Percentiles rank a stretch among this genome's conserved stretches.
Evolutionary conservation across 2,797 vertebrate genomes (phyloP).

Genomic region (Okamejei kenojei): DNA sequence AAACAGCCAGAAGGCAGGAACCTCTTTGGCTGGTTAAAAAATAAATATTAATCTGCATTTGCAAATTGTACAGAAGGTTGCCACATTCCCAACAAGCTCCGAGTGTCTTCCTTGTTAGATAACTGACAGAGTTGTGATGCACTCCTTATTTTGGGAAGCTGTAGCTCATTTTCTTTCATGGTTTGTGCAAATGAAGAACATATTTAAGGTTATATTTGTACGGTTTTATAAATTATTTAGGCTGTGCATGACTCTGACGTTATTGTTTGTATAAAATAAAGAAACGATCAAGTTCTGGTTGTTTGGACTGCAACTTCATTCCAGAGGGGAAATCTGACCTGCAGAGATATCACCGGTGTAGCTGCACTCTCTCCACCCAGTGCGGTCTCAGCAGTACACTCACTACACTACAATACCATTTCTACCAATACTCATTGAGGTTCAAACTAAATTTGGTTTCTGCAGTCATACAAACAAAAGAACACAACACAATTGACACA

Average conservation of each 20-base stretch:
- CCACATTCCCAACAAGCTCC: neutral
- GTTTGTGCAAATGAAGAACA: neutral
- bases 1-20: neutral
- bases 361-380: too few relatives aligned
- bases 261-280: conserved; percentile 2
- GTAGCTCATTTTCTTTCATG: neutral
- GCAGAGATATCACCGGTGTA: too few relatives aligned
- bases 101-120: too few relatives aligned
- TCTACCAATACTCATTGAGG: too few relatives aligned
- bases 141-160: neutral
- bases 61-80: neutral
- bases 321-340: too few relatives aligned
- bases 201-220: conserved; percentile 12
- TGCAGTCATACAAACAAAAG: too few relatives aligned
- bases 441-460: too few relatives aligned
- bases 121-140: neutral
- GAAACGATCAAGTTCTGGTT: neutral
- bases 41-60: neutral
- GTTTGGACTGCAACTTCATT: too few relatives aligned
- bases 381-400: too few relatives aligned
- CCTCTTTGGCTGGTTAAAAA: neutral
- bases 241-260: neutral
- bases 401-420: too few relatives aligned
- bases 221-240: conserved; percentile 20
- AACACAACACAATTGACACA: too few relatives aligned